Percentiles rank a stretch among this genome's conserved stretches.
phyloP scores from a whole-genome alignment of 2,888 invertebrate genomes.

The Apamea crenata region DNA sequence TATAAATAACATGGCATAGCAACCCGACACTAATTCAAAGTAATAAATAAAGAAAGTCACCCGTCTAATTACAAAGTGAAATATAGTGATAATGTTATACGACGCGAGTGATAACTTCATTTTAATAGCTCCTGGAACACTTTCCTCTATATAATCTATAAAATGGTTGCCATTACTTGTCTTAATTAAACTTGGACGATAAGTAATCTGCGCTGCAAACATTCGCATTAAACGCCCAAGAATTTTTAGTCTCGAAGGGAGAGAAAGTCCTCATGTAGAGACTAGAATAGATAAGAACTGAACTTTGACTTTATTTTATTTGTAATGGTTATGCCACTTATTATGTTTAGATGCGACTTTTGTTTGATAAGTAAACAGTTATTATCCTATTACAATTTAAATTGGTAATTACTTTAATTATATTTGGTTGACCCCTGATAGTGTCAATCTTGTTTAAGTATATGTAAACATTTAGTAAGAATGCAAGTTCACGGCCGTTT shows the following conservation, averaged over 20 bases:
- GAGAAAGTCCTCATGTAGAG: neutral
- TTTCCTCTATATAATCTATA: constrained; percentile 30
- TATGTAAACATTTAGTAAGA: constrained; percentile 19
- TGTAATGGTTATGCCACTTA: constrained; percentile 27
- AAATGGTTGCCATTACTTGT: constrained; percentile 11
- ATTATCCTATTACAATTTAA: constrained; percentile 20
- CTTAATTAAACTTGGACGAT: constrained; percentile 10
- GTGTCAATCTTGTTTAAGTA: constrained; percentile 34
- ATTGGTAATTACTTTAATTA: constrained; percentile 6
- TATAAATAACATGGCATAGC: constrained; percentile 52
- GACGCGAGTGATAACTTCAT: constrained; percentile 51
- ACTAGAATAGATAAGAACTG: constrained; percentile 28
- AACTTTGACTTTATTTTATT: constrained; percentile 29
- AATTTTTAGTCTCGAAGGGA: neutral
- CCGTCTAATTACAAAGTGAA: constrained; percentile 55
- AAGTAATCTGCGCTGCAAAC: neutral
- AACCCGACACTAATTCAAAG: constrained; percentile 54
- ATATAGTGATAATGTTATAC: constrained; percentile 55
- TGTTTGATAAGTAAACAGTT: constrained; percentile 31
- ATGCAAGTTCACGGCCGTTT: constrained; percentile 26
- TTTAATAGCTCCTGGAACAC: constrained; percentile 40
- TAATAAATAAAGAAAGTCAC: constrained; percentile 53
- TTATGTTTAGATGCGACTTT: constrained; percentile 20
- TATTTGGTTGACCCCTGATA: constrained; percentile 42
- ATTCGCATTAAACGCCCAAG: constrained; percentile 1